Evolutionary conservation across 1,140 invertebrate species (phyloP).

Genomic region (Saccostrea echinata): DNA sequence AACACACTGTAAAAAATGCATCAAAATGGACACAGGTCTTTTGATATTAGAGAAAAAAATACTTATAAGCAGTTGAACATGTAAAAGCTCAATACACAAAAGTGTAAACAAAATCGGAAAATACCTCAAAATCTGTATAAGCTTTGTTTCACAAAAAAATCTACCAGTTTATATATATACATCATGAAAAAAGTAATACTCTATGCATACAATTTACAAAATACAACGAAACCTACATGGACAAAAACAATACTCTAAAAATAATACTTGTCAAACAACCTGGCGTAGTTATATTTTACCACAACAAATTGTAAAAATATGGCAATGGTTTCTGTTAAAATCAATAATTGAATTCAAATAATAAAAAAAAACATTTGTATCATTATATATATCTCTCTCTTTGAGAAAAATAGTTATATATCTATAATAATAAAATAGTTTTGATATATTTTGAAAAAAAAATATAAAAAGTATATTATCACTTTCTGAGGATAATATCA

Average conservation of each 20-base stretch:
- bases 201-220: constrained; percentile 8
- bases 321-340: constrained; percentile 3
- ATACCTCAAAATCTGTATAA: constrained; percentile 37
- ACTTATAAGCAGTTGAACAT: constrained; percentile 29
- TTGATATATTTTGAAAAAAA: constrained; percentile 28
- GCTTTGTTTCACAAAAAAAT: constrained; percentile 25
- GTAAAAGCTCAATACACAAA: constrained; percentile 37
- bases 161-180: constrained; percentile 12
- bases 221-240: constrained; percentile 15
- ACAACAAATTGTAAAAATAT: constrained; percentile 34
- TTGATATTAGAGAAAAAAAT: constrained; percentile 18
- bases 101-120: constrained; percentile 34
- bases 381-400: constrained; percentile 1
- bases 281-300: constrained; percentile 20
- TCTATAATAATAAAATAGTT: constrained; percentile 34
- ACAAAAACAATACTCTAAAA: constrained; percentile 26
- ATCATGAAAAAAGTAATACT: constrained; percentile 23
- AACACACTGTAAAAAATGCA: constrained; percentile 36
- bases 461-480: constrained; percentile 19
- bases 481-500: constrained; percentile 26
- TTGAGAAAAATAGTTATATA: constrained; percentile 12
- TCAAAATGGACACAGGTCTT: constrained; percentile 35
- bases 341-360: not conserved
- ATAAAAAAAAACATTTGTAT: not conserved
- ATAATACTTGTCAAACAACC: constrained; percentile 25